Evolutionary conservation across 2,113 vertebrate species (phyloP).

Genomic region (Mobula hypostoma): DNA sequence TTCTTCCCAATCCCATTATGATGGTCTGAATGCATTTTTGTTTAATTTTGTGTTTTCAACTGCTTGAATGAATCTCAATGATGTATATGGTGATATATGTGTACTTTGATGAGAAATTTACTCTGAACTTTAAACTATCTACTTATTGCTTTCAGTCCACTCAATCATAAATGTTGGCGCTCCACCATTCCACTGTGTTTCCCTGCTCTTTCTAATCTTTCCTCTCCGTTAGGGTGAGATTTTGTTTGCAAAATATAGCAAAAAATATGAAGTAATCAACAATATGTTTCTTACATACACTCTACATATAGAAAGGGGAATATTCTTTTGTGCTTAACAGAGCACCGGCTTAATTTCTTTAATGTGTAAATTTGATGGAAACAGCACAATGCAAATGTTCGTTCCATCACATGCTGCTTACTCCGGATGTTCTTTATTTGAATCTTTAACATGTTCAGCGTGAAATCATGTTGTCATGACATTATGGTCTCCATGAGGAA

Average conservation of each 20-base stretch:
- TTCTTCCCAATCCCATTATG: background rate
- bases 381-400: slow-evolving; percentile 16
- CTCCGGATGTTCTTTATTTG: slow-evolving; percentile 5
- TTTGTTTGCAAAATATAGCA: background rate
- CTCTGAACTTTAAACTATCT: too few species aligned
- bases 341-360: background rate
- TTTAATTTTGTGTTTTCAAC: background rate
- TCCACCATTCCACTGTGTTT: background rate
- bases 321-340: background rate
- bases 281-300: background rate
- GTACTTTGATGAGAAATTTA: too few species aligned
- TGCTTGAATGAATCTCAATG: too few species aligned
- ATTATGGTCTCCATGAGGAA: background rate
- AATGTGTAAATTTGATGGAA: slow-evolving; percentile 9
- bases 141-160: too few species aligned
- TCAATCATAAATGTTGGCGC: background rate
- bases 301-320: background rate
- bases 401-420: background rate
- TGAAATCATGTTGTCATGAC: background rate
- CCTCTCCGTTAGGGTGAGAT: too few species aligned
- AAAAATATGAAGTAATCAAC: background rate
- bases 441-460: background rate
- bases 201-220: background rate
- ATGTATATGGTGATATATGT: too few species aligned
- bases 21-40: background rate